Percentiles rank a stretch among this genome's conserved stretches.
Conservation (phyloP, 2,113 vertebrate species). For the Camelus bactrianus region DNA sequence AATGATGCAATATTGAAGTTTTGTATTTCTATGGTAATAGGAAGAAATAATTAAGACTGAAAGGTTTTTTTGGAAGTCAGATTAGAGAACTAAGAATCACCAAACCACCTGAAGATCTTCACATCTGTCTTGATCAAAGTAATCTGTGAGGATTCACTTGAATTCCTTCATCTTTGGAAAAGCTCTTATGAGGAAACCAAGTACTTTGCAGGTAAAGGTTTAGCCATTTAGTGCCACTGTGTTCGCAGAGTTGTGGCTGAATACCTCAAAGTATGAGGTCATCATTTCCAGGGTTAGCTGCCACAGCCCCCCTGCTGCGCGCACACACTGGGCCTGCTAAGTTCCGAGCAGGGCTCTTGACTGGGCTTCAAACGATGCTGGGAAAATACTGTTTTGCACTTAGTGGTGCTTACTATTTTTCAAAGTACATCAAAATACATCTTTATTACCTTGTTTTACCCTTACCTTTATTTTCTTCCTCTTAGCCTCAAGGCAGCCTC, state of each 20-base stretch:
- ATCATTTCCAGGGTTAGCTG: not conserved
- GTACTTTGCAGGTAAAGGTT: not conserved
- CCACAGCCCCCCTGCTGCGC: not conserved
- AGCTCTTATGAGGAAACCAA: not conserved
- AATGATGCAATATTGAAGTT: not conserved
- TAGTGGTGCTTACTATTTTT: not conserved
- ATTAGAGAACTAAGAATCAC: slow-evolving; percentile 36
- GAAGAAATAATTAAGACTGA: slow-evolving; percentile 19
- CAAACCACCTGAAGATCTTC: not conserved
- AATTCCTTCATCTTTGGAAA: slow-evolving; percentile 16
- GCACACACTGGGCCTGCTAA: not conserved
- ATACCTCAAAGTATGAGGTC: too few relatives aligned
- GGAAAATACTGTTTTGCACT: not conserved
- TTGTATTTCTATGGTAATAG: not conserved
- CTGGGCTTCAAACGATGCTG: not conserved
- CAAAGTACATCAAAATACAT: not conserved
- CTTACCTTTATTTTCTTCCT: not conserved
- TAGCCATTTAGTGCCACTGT: not conserved
- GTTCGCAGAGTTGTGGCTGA: not conserved
- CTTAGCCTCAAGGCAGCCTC: not conserved
- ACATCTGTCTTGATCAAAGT: slow-evolving; percentile 7
- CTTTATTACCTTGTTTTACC: not conserved
- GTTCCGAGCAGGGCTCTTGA: not conserved
- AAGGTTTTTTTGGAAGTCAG: slow-evolving; percentile 32
- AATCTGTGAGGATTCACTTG: not conserved